A percentile compares a stretch with the other conserved stretches of the same genome.
Evolutionary conservation across 2,797 vertebrate species (phyloP).

Genomic region (Hozukius guyotensis): DNA sequence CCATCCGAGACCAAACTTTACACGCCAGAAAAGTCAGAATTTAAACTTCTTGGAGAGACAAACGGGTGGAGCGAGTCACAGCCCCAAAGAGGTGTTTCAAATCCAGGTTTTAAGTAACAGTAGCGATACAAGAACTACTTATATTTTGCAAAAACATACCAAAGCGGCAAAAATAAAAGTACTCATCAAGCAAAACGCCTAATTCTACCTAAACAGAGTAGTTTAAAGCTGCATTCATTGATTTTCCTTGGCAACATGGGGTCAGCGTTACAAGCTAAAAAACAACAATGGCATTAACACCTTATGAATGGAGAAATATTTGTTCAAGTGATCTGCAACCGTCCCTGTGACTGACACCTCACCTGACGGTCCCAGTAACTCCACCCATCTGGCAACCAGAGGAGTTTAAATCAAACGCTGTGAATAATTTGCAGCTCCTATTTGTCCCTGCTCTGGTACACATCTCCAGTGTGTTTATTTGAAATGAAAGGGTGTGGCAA

Average conservation of each 20-base stretch:
- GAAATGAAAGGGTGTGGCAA: constrained; percentile 74
- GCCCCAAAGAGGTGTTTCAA: neutral
- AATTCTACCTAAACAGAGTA: neutral
- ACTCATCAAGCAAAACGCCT: too few species aligned
- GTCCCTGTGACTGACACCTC: neutral
- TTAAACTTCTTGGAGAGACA: constrained; percentile 10
- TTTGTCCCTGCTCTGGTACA: constrained; percentile 43
- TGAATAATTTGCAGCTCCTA: constrained; percentile 59
- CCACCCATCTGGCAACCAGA: constrained; percentile 23
- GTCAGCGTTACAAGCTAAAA: neutral
- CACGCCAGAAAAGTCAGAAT: constrained; percentile 11
- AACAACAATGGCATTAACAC: neutral
- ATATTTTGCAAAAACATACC: too few species aligned
- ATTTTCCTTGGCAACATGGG: neutral
- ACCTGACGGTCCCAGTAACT: neutral
- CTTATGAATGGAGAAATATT: neutral
- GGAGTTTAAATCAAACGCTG: constrained; percentile 29
- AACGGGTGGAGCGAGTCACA: neutral
- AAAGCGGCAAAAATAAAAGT: too few species aligned
- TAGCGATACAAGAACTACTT: too few species aligned
- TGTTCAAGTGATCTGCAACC: neutral
- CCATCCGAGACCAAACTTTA: constrained; percentile 36
- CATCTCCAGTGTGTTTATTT: constrained; percentile 66
- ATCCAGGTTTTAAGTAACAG: neutral
- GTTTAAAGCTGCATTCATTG: neutral